These are phyloP conservation scores for Cyprichromis sp. DNA, from an alignment of 2,113 vertebrate species.

Conservation along the genomic window DNA sequence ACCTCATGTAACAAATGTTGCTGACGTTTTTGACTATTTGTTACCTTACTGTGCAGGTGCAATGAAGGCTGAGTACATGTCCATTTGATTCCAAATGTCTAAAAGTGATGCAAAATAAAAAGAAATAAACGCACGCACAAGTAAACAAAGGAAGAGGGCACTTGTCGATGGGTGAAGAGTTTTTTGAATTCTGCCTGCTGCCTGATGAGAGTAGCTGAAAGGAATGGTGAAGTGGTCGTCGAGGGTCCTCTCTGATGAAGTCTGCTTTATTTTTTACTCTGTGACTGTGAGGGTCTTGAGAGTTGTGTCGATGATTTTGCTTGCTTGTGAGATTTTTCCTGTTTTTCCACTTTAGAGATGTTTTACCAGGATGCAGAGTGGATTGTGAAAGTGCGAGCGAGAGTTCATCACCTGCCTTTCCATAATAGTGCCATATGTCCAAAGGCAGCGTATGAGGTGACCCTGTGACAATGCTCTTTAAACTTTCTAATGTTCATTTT, in stretches of 20 bases:
- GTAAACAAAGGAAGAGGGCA: neutral
- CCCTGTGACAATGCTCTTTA: neutral
- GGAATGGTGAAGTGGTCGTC: neutral
- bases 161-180: neutral
- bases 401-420: neutral
- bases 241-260: neutral
- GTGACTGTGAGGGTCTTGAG: neutral
- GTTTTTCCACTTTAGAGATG: neutral
- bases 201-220: neutral
- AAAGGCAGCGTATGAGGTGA: neutral
- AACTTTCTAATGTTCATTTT: neutral
- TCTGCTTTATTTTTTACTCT: neutral
- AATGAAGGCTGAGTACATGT: neutral
- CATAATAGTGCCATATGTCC: neutral
- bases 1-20: neutral
- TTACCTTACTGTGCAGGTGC: neutral
- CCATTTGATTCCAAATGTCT: neutral
- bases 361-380: neutral
- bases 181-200: neutral
- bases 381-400: neutral
- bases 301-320: neutral
- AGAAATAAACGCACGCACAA: rapidly evolving
- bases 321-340: neutral
- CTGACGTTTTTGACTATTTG: neutral
- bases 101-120: neutral